Evolutionary conservation across 1,140 invertebrate species (phyloP).

Genomic region (Drosophila trapezifrons): DNA sequence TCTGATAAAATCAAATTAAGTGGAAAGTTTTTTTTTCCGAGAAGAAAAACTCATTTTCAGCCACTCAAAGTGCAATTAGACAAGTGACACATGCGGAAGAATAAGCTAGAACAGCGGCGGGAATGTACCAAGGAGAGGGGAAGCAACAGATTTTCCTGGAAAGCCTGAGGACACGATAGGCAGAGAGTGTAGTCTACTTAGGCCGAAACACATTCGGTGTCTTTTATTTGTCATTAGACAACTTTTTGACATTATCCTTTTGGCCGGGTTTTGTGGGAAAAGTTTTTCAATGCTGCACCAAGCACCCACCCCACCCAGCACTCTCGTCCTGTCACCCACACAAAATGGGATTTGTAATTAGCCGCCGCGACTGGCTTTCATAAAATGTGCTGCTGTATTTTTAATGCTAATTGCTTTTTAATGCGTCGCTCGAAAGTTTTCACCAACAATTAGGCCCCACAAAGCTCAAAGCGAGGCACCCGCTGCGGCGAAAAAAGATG

Average conservation of each 20-base stretch:
- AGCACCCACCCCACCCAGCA: slow-evolving; percentile 1
- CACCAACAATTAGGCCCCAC: slow-evolving; percentile 49
- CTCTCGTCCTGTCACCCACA: slow-evolving; percentile 2
- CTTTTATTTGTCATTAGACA: slow-evolving; percentile 72
- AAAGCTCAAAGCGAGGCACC: slow-evolving; percentile 5
- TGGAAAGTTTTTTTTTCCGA: neutral
- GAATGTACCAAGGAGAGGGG: neutral
- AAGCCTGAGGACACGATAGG: neutral
- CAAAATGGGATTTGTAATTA: slow-evolving; percentile 69
- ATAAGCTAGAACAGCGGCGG: no score
- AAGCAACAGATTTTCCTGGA: neutral
- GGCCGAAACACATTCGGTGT: slow-evolving; percentile 8
- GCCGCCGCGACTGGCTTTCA: slow-evolving; percentile 41
- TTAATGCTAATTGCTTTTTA: slow-evolving; percentile 78
- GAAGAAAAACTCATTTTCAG: slow-evolving; percentile 40
- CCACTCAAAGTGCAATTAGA: slow-evolving; percentile 65
- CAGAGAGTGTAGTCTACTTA: slow-evolving; percentile 15
- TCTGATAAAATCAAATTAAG: neutral
- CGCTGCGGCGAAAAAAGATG: slow-evolving; percentile 43
- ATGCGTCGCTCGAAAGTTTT: slow-evolving; percentile 63
- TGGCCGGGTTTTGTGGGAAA: slow-evolving; percentile 37
- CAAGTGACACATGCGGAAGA: slow-evolving; percentile 18
- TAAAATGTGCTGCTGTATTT: slow-evolving; percentile 45
- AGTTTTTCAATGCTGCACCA: slow-evolving; percentile 42
- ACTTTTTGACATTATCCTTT: slow-evolving; percentile 68